A percentile compares a stretch with the other conserved stretches of the same genome.
These are phyloP conservation scores for Pelochelys cantorii DNA, from an alignment of 2,797 vertebrate species.

Conservation along the genomic window DNA sequence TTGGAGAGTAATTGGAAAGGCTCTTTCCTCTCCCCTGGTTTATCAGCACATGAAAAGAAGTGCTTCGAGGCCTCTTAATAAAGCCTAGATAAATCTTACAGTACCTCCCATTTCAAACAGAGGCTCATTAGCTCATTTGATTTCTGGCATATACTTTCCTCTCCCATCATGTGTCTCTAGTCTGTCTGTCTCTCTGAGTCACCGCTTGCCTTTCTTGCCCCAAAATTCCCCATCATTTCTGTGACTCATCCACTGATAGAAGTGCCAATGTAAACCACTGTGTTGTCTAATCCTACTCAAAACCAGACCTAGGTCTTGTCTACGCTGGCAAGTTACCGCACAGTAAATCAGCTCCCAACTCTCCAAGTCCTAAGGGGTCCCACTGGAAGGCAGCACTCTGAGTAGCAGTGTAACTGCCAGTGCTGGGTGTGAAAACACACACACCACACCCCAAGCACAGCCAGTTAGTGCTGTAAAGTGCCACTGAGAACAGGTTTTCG, in stretches of 20 bases:
- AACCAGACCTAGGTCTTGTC: too few species aligned
- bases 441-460: too few species aligned
- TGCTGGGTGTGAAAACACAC: too few species aligned
- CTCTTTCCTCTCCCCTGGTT: not conserved
- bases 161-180: fast-evolving
- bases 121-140: not conserved
- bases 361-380: too few species aligned
- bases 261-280: fast-evolving
- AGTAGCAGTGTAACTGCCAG: too few species aligned
- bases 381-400: too few species aligned
- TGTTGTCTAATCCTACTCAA: not conserved
- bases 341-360: too few species aligned
- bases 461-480: too few species aligned
- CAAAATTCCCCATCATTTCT: fast-evolving
- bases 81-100: slow-evolving; percentile 47
- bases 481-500: too few species aligned
- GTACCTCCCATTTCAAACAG: slow-evolving; percentile 25
- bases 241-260: not conserved
- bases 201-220: not conserved
- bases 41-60: slow-evolving; percentile 54
- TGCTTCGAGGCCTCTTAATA: slow-evolving; percentile 23
- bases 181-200: not conserved
- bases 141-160: slow-evolving; percentile 6
- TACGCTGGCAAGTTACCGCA: fast-evolving
- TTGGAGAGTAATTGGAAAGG: not conserved